phyloP scores from a whole-genome alignment of 2,797 vertebrate genomes.

The Cacajao melanocephalus region DNA sequence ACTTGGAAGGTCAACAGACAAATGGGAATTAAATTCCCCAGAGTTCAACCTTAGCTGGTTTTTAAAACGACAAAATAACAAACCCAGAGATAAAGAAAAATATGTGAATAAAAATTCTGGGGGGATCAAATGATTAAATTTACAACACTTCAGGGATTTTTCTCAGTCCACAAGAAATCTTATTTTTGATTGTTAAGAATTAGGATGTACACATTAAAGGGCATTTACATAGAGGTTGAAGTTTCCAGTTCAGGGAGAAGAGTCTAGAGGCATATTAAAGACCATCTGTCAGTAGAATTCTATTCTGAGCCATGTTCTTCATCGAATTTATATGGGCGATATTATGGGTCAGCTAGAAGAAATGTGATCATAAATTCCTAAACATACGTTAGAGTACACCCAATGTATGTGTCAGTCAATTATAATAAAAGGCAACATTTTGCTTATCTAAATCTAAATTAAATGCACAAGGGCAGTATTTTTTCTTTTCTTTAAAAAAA shows the following conservation, averaged over 20 bases:
- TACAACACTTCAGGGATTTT: background rate
- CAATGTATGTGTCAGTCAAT: background rate
- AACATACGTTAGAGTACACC: background rate
- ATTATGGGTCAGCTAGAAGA: background rate
- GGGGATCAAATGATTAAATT: constrained; percentile 49
- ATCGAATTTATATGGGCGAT: background rate
- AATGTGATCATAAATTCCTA: background rate
- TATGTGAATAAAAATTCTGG: constrained; percentile 10
- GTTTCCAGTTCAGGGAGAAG: background rate
- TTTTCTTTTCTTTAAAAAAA: background rate
- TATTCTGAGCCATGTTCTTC: background rate
- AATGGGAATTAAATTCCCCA: background rate
- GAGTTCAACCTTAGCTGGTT: background rate
- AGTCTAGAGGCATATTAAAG: background rate
- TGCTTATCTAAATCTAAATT: background rate
- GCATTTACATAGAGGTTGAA: background rate
- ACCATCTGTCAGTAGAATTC: background rate
- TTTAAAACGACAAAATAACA: constrained; percentile 39
- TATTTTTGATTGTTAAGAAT: background rate
- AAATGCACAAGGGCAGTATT: background rate
- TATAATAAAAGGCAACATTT: background rate
- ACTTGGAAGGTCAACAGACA: background rate
- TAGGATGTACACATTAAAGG: constrained; percentile 23
- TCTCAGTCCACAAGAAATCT: background rate
- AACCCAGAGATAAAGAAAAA: constrained; percentile 22